Percentiles rank a stretch among this genome's conserved stretches.
These are phyloP conservation scores for Oostethus manadensis DNA, from an alignment of 2,113 vertebrate species.

Conservation along the genomic window DNA sequence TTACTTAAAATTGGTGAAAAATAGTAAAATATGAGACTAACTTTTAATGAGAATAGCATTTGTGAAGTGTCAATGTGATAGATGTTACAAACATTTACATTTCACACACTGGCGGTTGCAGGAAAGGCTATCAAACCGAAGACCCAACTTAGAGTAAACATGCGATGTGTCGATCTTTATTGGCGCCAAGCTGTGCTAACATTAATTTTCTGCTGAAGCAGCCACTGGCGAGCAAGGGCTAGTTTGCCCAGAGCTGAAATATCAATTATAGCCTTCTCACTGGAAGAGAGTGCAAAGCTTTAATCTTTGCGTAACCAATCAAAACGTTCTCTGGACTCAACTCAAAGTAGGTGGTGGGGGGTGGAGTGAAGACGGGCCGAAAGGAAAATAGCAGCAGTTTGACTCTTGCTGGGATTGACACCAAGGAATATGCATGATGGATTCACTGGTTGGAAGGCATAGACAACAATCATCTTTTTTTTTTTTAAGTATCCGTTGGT, in stretches of 20 bases:
- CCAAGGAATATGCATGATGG: conserved; percentile 26
- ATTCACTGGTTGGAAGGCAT: not conserved
- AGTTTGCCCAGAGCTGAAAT: conserved; percentile 71
- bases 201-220: conserved; percentile 74
- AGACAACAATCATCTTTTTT: too few relatives aligned
- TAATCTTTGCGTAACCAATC: conserved; percentile 72
- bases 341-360: conserved; percentile 50
- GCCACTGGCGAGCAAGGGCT: conserved; percentile 66
- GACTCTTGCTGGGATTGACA: conserved; percentile 47
- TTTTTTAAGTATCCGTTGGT: too few relatives aligned
- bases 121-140: conserved; percentile 44
- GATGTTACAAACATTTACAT: conserved; percentile 27
- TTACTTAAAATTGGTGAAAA: too few relatives aligned
- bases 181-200: conserved; percentile 66
- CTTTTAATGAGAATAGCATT: too few relatives aligned
- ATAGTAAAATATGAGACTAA: too few relatives aligned
- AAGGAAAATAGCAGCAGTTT: conserved; percentile 48
- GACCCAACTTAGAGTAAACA: conserved; percentile 56
- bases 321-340: conserved; percentile 59
- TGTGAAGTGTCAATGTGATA: too few relatives aligned
- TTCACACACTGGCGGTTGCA: conserved; percentile 50
- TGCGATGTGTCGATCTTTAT: conserved; percentile 52
- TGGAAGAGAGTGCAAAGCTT: conserved; percentile 62
- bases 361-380: conserved; percentile 6
- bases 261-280: conserved; percentile 71